phyloP scores from a whole-genome alignment of 2,888 invertebrate species.

The Drosophila rubida region DNA sequence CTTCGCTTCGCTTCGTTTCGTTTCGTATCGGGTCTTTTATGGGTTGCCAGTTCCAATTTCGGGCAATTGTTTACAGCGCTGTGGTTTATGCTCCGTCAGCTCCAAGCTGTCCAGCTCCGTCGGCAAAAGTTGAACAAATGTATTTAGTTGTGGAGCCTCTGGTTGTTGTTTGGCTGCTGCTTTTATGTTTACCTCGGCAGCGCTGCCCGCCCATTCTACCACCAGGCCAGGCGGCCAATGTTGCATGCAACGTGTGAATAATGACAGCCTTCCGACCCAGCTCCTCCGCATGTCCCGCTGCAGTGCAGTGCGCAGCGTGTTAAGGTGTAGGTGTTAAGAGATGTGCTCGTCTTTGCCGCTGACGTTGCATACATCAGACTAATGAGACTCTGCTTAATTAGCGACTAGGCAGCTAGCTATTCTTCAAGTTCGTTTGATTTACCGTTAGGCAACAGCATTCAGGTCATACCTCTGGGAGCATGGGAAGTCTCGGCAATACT shows the following conservation, averaged over 20 bases:
- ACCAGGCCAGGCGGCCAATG: conserved; percentile 6
- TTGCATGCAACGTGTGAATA: conserved; percentile 64
- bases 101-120: conserved; percentile 23
- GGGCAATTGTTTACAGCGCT: conserved; percentile 66
- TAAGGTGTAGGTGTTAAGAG: conserved; percentile 54
- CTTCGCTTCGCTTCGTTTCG: conserved; percentile 9
- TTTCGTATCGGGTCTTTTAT: conserved; percentile 1
- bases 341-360: conserved; percentile 34
- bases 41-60: conserved; percentile 26
- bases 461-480: conserved; percentile 1
- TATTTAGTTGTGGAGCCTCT: conserved; percentile 54
- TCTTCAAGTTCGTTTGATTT: conserved; percentile 37
- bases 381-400: conserved; percentile 65
- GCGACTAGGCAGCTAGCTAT: conserved; percentile 27
- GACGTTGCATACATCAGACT: conserved; percentile 60
- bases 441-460: conserved; percentile 45
- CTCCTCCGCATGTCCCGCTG: conserved; percentile 13
- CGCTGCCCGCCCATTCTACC: conserved; percentile 4
- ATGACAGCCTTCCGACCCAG: conserved; percentile 36
- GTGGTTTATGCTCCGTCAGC: conserved; percentile 61
- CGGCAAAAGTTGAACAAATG: conserved; percentile 57
- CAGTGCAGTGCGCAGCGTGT: not conserved
- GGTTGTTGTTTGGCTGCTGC: conserved; percentile 19
- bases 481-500: too few species aligned
- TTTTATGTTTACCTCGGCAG: conserved; percentile 49